A percentile compares a stretch with the other conserved stretches of the same genome.
phyloP scores from a whole-genome alignment of 2,888 invertebrate species.

The Nesidiocoris tenuis region DNA sequence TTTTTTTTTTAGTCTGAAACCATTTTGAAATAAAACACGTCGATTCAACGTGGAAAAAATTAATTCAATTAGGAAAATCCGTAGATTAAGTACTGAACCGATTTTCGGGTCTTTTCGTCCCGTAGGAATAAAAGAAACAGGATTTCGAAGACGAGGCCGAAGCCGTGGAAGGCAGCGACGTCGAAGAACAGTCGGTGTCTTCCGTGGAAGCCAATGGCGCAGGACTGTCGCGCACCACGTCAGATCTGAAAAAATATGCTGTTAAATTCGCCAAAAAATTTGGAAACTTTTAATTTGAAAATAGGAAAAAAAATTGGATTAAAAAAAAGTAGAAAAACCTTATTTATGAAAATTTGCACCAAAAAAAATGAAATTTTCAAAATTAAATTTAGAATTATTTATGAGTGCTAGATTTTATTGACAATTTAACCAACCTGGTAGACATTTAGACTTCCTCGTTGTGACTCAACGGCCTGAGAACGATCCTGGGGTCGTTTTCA shows the following conservation, averaged over 20 bases:
- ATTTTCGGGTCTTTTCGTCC: not conserved
- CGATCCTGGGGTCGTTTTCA: slow-evolving; percentile 68
- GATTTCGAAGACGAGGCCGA: slow-evolving; percentile 1
- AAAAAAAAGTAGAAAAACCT: not conserved
- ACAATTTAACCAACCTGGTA: slow-evolving; percentile 3
- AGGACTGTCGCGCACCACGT: not conserved
- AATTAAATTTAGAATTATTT: too few relatives aligned
- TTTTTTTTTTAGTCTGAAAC: too few relatives aligned
- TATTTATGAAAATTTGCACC: too few relatives aligned
- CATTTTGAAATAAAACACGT: not conserved
- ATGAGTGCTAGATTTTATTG: too few relatives aligned
- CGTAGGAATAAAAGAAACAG: not conserved
- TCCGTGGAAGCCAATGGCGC: slow-evolving; percentile 29
- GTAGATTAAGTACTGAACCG: not conserved
- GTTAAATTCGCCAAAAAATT: not conserved
- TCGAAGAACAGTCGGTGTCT: slow-evolving; percentile 3
- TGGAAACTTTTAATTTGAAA: not conserved
- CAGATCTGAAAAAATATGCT: not conserved
- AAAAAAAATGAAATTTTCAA: too few relatives aligned
- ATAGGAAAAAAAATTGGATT: not conserved
- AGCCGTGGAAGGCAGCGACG: not conserved
- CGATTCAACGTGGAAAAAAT: too few relatives aligned
- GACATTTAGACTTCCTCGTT: slow-evolving; percentile 58
- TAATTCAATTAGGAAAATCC: not conserved
- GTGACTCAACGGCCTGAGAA: slow-evolving; percentile 65